These are phyloP conservation scores for Parauchenoglanis ngamensis DNA, from an alignment of 2,797 vertebrate species.

Conservation along the genomic window DNA sequence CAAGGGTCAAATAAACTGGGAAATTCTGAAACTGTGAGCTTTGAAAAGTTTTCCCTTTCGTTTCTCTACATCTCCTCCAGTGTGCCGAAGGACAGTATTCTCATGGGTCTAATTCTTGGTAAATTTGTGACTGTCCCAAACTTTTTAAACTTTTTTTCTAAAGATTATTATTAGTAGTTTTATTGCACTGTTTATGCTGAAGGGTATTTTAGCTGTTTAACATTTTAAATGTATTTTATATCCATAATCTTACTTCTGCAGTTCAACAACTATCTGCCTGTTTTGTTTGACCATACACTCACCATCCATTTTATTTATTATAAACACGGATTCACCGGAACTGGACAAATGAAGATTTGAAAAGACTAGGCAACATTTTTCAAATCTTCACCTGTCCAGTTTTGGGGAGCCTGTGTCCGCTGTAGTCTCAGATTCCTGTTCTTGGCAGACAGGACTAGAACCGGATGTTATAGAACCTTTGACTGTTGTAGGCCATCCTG, in stretches of 20 bases:
- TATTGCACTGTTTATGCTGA: neutral
- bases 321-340: neutral
- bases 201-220: neutral
- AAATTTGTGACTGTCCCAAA: neutral
- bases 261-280: neutral
- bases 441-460: neutral
- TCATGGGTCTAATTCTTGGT: neutral
- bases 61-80: too few relatives aligned
- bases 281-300: neutral
- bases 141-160: neutral
- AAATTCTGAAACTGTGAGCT: slow-evolving; percentile 1
- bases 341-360: neutral
- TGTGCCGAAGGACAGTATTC: neutral
- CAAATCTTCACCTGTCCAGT: neutral
- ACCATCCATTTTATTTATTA: neutral
- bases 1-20: neutral
- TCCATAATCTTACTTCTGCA: neutral
- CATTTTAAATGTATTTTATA: too few relatives aligned
- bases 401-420: neutral
- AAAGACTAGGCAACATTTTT: neutral
- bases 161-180: neutral
- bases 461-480: neutral
- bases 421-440: neutral
- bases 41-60: neutral
- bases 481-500: neutral